Base-by-base conservation (phyloP, 2,888 invertebrate genomes). In the Blomia tropicalis region DNA sequence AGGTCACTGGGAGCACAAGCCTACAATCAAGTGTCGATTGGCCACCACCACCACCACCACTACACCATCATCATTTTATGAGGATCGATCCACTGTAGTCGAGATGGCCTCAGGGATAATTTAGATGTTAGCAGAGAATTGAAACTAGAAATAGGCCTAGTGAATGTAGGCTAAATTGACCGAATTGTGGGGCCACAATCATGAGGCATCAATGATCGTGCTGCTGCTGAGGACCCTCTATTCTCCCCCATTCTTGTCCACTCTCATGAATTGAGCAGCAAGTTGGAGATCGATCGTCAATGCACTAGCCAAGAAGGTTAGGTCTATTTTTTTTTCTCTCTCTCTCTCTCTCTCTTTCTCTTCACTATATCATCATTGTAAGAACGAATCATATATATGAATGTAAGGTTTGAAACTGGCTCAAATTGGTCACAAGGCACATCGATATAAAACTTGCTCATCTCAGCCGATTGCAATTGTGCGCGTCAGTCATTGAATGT, bases 111-210 rank as follows among this genome's bases (percentile, higher is more conserved):
- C 22, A 47, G 51, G 51, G 51, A 47, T 47, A 47, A 47, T 47
- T 47, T 47, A 47, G 51, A 47, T 47, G 51, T 47, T 47, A 22
- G n/a, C n/a, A n/a, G n/a, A n/a, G 51, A 47, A 36, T 47, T 47
- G 51, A 27, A 14, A 47, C 7, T 47, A 47, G 36, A 36, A 7
- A n/a, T n/a, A n/a, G n/a, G n/a, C n/a, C 41, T 41, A 41, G 41
- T 41, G 11, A 47, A 36, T 11, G 36, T 11, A 36, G 36, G 36
- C 36, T 11, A 36, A 36, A 36, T 36, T 36, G 36, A 36, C 36
- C 36, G 36, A 36, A 17, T 36, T 36, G 36, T 36, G 36, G 7
- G 36, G 36, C 7, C 7, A 36, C n/a, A n/a, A n/a, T n/a, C n/a
- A n/a, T n/a, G n/a, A n/a, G n/a, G n/a, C n/a, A n/a, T n/a, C n/a